Evolutionary conservation across 2,888 invertebrate genomes (phyloP).

Genomic region (Branchipolynoe longqiensis): DNA sequence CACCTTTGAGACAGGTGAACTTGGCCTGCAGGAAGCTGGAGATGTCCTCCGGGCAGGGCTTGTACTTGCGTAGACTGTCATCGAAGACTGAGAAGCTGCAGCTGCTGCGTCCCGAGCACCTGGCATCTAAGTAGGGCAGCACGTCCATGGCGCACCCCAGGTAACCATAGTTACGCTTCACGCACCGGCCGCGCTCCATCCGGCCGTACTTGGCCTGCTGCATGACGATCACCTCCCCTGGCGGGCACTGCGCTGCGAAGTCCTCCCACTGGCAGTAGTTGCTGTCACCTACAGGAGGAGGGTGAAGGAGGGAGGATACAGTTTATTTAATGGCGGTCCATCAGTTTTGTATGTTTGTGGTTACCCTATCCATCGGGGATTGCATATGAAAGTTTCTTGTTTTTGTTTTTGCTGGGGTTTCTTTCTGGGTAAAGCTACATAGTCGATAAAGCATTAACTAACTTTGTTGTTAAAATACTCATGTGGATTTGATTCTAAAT

Average conservation of each 20-base stretch:
- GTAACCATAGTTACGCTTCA: constrained; percentile 43
- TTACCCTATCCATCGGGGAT: background rate
- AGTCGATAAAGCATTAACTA: background rate
- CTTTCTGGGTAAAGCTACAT: background rate
- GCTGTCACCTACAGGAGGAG: background rate
- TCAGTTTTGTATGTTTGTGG: too few relatives aligned
- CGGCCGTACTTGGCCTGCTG: constrained; percentile 42
- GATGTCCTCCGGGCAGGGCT: constrained; percentile 51
- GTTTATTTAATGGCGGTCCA: background rate
- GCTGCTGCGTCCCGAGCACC: constrained; percentile 2
- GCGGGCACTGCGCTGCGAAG: constrained; percentile 20
- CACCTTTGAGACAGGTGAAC: constrained; percentile 45
- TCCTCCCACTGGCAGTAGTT: constrained; percentile 55
- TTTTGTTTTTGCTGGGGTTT: background rate
- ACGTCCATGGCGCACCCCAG: constrained; percentile 52
- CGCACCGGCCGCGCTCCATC: constrained; percentile 31
- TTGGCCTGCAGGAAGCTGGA: constrained; percentile 32
- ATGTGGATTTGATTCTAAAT: too few relatives aligned
- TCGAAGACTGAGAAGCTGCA: constrained; percentile 48
- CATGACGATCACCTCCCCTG: constrained; percentile 27
- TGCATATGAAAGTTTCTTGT: background rate
- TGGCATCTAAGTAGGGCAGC: constrained; percentile 38
- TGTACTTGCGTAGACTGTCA: constrained; percentile 39
- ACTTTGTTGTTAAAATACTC: background rate
- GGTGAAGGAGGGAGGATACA: background rate